These are phyloP conservation scores for Steatocranus sp. DNA, from an alignment of 2,797 vertebrate species.

Conservation along the genomic window DNA sequence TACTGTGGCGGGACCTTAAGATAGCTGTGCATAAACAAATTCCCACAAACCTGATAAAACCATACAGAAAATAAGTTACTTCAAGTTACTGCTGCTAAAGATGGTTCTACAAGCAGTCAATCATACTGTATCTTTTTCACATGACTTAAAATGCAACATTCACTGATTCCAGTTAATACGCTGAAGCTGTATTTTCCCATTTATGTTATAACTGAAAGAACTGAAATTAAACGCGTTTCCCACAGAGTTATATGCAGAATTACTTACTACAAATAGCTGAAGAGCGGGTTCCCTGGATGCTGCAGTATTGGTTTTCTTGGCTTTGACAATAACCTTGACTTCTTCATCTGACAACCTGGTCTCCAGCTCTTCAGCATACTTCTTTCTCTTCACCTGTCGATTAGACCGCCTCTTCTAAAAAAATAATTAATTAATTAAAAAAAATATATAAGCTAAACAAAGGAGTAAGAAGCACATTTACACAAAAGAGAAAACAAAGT, in stretches of 20 bases:
- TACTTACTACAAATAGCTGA: conserved; percentile 94
- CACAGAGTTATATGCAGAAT: background rate
- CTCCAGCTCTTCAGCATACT: conserved; percentile 92
- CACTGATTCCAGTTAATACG: background rate
- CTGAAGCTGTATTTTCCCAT: background rate
- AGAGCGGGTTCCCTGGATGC: conserved; percentile 82
- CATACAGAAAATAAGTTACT: background rate
- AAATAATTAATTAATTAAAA: fast-evolving
- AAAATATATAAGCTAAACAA: background rate
- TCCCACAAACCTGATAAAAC: background rate
- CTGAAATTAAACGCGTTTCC: fast-evolving
- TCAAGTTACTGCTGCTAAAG: background rate
- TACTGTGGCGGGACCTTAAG: background rate
- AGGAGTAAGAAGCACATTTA: background rate
- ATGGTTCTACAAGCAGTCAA: background rate
- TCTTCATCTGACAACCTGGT: conserved; percentile 92
- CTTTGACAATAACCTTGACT: conserved; percentile 86
- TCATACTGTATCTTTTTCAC: background rate
- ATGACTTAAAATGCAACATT: background rate
- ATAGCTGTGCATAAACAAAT: background rate
- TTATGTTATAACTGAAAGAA: background rate
- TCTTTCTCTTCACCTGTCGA: conserved; percentile 96
- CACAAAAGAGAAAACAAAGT: background rate
- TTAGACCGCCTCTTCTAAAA: conserved; percentile 94
- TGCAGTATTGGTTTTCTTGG: conserved; percentile 83